A percentile compares a stretch with the other conserved stretches of the same genome.
phyloP scores from a whole-genome alignment of 2,888 invertebrate genomes.

The Drosophila picticornis region DNA sequence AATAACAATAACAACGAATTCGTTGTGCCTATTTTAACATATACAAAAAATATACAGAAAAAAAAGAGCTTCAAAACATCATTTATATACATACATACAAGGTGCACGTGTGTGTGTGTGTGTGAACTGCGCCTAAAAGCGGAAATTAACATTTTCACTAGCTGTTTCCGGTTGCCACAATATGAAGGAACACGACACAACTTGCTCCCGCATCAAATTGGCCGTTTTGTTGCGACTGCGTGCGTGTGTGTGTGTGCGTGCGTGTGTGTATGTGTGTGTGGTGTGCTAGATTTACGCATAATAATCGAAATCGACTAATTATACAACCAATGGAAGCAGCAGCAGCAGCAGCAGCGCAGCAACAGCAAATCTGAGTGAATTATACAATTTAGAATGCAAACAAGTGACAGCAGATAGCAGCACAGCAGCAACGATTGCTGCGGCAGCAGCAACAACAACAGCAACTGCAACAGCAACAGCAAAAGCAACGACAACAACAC shows the following conservation, averaged over 20 bases:
- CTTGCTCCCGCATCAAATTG: constrained; percentile 32
- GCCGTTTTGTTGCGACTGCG: constrained; percentile 21
- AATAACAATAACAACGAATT: constrained; percentile 14
- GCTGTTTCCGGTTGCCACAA: constrained; percentile 72
- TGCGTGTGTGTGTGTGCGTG: constrained; percentile 10
- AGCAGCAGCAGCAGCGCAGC: constrained; percentile 12
- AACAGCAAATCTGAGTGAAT: constrained; percentile 8
- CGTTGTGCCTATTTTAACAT: constrained; percentile 63
- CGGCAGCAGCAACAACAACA: constrained; percentile 9
- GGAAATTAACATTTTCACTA: constrained; percentile 81
- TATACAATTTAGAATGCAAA: constrained; percentile 41
- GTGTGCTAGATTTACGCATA: constrained; percentile 23
- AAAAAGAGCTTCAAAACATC: constrained; percentile 37
- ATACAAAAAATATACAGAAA: constrained; percentile 14
- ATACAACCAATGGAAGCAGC: constrained; percentile 51
- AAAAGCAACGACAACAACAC: constrained; percentile 17
- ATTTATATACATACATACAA: constrained; percentile 3
- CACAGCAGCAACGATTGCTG: constrained; percentile 14
- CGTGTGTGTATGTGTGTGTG: constrained; percentile 17
- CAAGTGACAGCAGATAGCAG: constrained; percentile 34
- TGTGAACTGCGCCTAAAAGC: constrained; percentile 58
- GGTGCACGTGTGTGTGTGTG: constrained; percentile 5
- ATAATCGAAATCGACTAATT: constrained; percentile 41
- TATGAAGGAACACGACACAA: constrained; percentile 20
- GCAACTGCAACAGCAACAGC: constrained; percentile 7